Evolutionary conservation across 2,797 vertebrate species (phyloP), one percentile per base, ranked within the genome.

Genomic region (Glyptemys insculpta): DNA sequence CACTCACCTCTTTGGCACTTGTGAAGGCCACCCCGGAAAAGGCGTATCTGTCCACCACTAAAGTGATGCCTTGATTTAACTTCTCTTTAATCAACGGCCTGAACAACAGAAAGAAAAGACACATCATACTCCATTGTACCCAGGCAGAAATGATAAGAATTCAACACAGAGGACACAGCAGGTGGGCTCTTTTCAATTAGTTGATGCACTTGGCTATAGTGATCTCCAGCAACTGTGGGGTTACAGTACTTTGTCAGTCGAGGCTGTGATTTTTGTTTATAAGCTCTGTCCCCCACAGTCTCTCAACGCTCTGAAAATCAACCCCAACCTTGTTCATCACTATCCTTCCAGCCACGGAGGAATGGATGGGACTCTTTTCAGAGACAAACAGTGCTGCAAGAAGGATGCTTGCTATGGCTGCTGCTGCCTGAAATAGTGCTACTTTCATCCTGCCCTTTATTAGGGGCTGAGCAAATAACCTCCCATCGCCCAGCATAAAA

Each of bases 1-100:
- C 80, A 98, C 99, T 98, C 94, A 99, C 99, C 78, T 98, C 98
- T 96, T 99, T 99, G 83, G 99, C 99, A 14, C 99, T 98, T 15
- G 99, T 99, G 97, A 99, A 99, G 84, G 99, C 99, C 5, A 98
- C 99, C 49, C 99, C 99, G 34, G 99, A 99, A 97, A 99, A 99
- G 15, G 99, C 99, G 0, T 99, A 99, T 68, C 99, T 97, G 90
- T 99, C 99, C 78, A 99, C 98, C 16, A 99, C 97, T 1, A 99
- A 98, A 1, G 98, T 99, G 95, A 98, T 76, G 5, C 99, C 99
- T 81, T 99, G 98, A 53, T 97, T 98, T 76, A 99, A 93, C 89
- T 99, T 99, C 95, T 99, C 97, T 94, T 98, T 99, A 47, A 99
- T 99, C 18, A 97, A 44, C 0, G 99, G 99, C 82, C 99, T 99